These are phyloP conservation scores for Linurgus olivaceus DNA, from an alignment of 2,797 vertebrate species.

Conservation along the genomic window DNA sequence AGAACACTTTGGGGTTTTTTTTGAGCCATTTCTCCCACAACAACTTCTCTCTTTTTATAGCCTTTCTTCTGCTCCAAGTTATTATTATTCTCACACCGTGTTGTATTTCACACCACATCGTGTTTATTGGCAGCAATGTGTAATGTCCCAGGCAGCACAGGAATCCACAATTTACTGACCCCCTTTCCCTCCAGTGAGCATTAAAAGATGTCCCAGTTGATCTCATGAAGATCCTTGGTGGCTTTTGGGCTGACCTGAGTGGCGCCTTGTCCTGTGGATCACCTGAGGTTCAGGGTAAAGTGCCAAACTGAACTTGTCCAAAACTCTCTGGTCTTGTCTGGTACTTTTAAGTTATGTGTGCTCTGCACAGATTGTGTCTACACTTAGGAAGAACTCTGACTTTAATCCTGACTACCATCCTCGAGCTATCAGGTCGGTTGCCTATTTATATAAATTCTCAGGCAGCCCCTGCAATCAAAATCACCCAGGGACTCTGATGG, in stretches of 20 bases:
- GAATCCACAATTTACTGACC: slow-evolving; percentile 10
- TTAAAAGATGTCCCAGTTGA: background rate
- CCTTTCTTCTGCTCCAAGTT: slow-evolving; percentile 11
- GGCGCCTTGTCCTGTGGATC: background rate
- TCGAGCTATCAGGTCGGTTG: rapidly evolving
- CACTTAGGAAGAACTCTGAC: background rate
- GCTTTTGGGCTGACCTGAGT: background rate
- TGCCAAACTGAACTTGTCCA: background rate
- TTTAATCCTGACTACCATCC: background rate
- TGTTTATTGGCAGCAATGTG: slow-evolving; percentile 33
- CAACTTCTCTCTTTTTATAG: slow-evolving; percentile 36
- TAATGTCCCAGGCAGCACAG: background rate
- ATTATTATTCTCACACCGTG: background rate
- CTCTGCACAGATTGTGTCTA: background rate
- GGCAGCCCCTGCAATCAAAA: background rate
- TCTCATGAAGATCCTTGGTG: background rate
- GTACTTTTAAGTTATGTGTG: background rate
- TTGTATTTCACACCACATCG: background rate
- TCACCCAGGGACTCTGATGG: background rate
- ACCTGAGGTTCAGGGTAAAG: background rate
- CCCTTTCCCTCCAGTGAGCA: background rate
- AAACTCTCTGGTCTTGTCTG: background rate
- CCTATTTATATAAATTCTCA: background rate
- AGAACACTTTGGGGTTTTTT: background rate
- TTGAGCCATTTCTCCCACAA: background rate